Conservation (phyloP, 2,113 vertebrate genomes). For the Beaufortia kweichowensis region DNA sequence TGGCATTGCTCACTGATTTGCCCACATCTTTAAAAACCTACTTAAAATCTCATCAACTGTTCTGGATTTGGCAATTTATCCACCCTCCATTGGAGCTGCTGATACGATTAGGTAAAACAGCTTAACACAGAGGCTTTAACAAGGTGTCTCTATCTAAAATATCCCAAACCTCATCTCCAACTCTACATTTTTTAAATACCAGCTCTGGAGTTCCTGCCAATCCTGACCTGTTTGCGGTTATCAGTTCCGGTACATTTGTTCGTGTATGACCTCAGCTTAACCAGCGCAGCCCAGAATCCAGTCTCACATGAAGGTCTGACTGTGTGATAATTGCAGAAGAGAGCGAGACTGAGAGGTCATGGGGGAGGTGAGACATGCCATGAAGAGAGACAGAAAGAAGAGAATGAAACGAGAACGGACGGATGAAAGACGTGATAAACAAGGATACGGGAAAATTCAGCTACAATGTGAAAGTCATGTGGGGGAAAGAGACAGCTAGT, state of each 20-base stretch:
- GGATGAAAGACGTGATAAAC: conserved; percentile 21
- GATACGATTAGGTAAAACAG: conserved; percentile 25
- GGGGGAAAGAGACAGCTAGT: not conserved
- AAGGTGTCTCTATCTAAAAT: conserved; percentile 16
- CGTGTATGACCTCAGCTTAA: conserved; percentile 21
- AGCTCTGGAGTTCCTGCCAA: not conserved
- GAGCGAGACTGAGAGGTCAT: not conserved
- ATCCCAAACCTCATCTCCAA: conserved; percentile 3
- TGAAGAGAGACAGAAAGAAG: not conserved
- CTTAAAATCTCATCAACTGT: conserved; percentile 29
- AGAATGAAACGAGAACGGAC: not conserved
- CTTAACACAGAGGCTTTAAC: not conserved
- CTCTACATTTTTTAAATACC: conserved; percentile 4
- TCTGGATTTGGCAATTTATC: conserved; percentile 14
- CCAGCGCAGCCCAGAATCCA: not conserved
- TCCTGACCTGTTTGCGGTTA: conserved; percentile 9
- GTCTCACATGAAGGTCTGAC: not conserved
- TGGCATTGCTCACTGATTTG: not conserved
- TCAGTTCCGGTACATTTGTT: conserved; percentile 19
- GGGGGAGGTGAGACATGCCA: conserved; percentile 11
- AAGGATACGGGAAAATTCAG: conserved; percentile 27
- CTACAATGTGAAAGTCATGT: not conserved
- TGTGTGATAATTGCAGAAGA: conserved; percentile 38
- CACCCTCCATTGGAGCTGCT: conserved; percentile 1
- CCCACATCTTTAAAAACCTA: conserved; percentile 21